Base-by-base conservation (phyloP, 2,113 vertebrate genomes). In the Hyperopisus bebe region DNA sequence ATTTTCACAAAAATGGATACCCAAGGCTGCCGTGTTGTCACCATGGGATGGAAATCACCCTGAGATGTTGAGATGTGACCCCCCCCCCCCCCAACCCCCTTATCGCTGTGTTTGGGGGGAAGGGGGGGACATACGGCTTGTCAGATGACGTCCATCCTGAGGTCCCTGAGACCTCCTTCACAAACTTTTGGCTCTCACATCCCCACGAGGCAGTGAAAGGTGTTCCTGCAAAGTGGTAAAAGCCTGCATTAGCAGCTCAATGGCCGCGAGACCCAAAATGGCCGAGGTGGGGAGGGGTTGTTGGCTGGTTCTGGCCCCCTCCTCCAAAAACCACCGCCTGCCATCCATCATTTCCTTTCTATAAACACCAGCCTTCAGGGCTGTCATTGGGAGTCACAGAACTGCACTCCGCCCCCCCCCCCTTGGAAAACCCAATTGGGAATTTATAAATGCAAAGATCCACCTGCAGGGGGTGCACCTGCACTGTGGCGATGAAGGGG, bases 51-150 rank as follows among this genome's bases (percentile, higher is more conserved):
- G 95, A 96, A 96, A 95, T 94, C 95, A 94, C 93, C 93, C 92
- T 95, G 93, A 95, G 93, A 93, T 95, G 95, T 95, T 95, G 95
- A 95, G 95, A 94, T 94, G 21, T 77, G 90, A 94, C 92, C 94
- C 90, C 94, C 92, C 94, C 94, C 94, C 27, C 10, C 27, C 94
- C 92, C 94, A 94, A 94, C 35, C 5, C 35, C 35, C 13, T 35
- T 15, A 13, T 74, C 11, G 1, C 27, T 74, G 9, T 42, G 35
- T 39, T 80, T 77, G n/a, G 58, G 24, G 66, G 27, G 31, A 11
- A n/a, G 24, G 31, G 27, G 66, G 27, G 11, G 9, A 1, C 5
- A 17, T 35, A 24, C 3, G 13, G 70, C 27, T 39, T 42, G 74
- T 80, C 35, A 80, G 35, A 80, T 42, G 74, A 80, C 35, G 31